phyloP scores from a whole-genome alignment of 2,797 vertebrate species.

The Sebastes matsubarae region DNA sequence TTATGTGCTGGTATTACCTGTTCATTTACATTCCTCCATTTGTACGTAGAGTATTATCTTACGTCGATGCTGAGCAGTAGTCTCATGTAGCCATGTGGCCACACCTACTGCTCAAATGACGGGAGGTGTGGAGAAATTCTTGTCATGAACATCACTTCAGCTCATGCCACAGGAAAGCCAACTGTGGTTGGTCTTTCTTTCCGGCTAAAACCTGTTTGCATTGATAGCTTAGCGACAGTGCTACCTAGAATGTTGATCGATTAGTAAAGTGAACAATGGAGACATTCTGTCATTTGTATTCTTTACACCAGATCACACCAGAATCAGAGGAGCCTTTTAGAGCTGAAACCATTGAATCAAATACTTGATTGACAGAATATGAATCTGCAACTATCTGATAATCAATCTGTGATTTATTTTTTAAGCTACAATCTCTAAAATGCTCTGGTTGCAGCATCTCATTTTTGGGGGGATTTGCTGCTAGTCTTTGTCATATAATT shows the following conservation, averaged over 20 bases:
- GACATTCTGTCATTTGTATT: background rate
- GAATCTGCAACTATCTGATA: background rate
- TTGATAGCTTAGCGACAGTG: background rate
- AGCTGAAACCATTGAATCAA: background rate
- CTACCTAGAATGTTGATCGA: background rate
- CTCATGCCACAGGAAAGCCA: background rate
- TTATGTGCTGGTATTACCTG: background rate
- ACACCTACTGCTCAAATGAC: conserved; percentile 4
- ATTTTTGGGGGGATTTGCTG: background rate
- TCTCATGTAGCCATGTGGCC: background rate
- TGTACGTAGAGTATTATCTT: background rate
- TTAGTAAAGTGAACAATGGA: background rate
- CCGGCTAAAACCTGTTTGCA: background rate
- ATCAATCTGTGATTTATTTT: background rate
- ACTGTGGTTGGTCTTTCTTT: background rate
- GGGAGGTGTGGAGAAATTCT: background rate
- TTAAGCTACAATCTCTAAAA: background rate
- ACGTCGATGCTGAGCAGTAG: background rate
- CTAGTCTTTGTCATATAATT: background rate
- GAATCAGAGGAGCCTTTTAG: background rate
- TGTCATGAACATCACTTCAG: background rate
- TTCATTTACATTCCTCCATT: background rate
- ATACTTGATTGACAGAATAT: background rate
- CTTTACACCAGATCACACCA: background rate
- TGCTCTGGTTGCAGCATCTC: fast-evolving